Percentiles rank a stretch among this genome's conserved stretches.
Conservation (phyloP, 2,797 vertebrate genomes). For the Podarcis siculus region DNA sequence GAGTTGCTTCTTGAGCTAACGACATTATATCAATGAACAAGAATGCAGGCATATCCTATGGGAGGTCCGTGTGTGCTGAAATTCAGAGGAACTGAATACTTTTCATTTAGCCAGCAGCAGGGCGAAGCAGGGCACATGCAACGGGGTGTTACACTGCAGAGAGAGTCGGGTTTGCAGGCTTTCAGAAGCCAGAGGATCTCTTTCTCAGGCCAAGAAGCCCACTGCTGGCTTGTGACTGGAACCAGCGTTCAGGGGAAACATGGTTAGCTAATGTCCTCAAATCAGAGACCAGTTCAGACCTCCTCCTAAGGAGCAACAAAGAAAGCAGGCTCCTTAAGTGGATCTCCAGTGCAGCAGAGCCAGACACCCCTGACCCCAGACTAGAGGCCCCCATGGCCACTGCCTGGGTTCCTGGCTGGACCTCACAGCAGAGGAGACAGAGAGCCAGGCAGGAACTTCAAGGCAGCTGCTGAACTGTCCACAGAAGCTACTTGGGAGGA, state of each 20-base stretch:
- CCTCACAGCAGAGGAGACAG: no score
- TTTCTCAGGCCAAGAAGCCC: neutral
- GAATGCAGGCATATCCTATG: neutral
- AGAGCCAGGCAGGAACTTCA: no score
- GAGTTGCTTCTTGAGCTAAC: neutral
- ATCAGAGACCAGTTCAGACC: no score
- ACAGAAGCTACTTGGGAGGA: no score
- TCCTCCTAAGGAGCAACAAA: no score
- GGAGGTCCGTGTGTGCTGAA: neutral
- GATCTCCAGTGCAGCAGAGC: no score
- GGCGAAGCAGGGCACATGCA: neutral
- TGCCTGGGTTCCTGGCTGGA: no score
- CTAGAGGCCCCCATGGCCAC: no score
- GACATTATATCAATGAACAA: neutral
- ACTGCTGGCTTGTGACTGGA: neutral
- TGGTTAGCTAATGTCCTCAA: no score
- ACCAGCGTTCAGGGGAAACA: no score
- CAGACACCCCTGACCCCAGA: no score
- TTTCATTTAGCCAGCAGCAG: neutral
- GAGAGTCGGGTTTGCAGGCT: neutral
- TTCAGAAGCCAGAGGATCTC: neutral
- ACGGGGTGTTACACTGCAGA: neutral
- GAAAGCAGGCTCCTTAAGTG: neutral
- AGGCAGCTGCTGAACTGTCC: no score
- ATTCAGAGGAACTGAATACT: neutral